A percentile compares a stretch with the other conserved stretches of the same genome.
phyloP scores from a whole-genome alignment of 2,113 vertebrate species.

The Callopanchax toddi region DNA sequence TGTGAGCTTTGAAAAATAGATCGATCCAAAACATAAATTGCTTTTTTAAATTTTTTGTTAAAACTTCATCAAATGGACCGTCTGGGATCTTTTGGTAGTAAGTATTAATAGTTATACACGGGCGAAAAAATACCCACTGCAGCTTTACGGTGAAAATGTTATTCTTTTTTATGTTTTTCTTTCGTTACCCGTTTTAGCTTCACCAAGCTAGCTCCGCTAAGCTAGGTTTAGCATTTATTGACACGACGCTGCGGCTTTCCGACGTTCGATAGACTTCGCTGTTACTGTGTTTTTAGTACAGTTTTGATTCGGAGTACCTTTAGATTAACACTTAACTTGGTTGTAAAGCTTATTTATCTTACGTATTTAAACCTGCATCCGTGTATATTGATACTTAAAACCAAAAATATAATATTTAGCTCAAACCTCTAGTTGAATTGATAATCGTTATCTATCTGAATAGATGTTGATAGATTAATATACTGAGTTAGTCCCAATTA shows the following conservation, averaged over 20 bases:
- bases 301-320: too few species aligned
- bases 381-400: too few species aligned
- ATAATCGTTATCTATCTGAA: neutral
- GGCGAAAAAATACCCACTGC: neutral
- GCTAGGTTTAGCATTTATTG: conserved; percentile 21
- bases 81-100: conserved; percentile 90
- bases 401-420: too few species aligned
- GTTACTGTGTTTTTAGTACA: too few species aligned
- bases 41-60: conserved; percentile 8
- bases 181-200: neutral
- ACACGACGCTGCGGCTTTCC: too few species aligned
- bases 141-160: fast-evolving
- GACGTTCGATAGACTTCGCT: too few species aligned
- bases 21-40: conserved; percentile 11
- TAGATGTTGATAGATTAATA: neutral
- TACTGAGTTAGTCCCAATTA: neutral
- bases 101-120: conserved; percentile 63
- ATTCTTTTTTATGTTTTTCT: fast-evolving
- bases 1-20: conserved; percentile 36
- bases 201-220: conserved; percentile 2
- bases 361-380: too few species aligned
- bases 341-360: too few species aligned
- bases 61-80: conserved; percentile 82
- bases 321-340: too few species aligned
- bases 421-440: too few species aligned